Evolutionary conservation across 2,113 vertebrate genomes (phyloP).

Genomic region (Centropus unirufus): DNA sequence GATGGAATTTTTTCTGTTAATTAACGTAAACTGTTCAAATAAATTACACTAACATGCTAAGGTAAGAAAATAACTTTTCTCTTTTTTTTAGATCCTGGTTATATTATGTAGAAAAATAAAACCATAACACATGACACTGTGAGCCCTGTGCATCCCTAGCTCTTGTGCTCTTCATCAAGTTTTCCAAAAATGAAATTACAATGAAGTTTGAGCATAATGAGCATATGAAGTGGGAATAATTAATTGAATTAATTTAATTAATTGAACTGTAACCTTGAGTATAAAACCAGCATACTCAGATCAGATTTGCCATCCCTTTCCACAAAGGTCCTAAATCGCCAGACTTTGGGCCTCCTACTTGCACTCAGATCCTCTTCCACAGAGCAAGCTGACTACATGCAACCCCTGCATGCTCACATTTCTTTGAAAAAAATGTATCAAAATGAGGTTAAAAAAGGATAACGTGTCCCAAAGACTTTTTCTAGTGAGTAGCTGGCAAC

Average conservation of each 20-base stretch:
- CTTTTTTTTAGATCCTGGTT: neutral
- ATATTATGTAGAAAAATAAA: neutral
- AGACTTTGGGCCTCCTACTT: neutral
- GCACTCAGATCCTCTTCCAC: neutral
- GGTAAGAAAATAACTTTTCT: neutral
- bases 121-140: accelerated
- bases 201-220: neutral
- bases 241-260: neutral
- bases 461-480: neutral
- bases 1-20: neutral
- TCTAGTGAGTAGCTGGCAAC: accelerated
- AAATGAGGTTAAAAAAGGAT: neutral
- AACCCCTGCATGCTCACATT: neutral
- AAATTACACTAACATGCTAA: neutral
- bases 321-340: neutral
- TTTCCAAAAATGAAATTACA: neutral
- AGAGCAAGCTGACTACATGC: neutral
- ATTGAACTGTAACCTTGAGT: accelerated
- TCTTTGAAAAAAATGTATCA: neutral
- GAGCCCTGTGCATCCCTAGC: neutral
- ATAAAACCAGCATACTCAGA: neutral
- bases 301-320: neutral
- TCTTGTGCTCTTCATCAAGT: neutral
- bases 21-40: neutral
- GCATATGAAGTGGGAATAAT: neutral